Evolutionary conservation across 2,797 vertebrate genomes (phyloP), one percentile per base, ranked within the genome.

Genomic region (Typhlichthys subterraneus): DNA sequence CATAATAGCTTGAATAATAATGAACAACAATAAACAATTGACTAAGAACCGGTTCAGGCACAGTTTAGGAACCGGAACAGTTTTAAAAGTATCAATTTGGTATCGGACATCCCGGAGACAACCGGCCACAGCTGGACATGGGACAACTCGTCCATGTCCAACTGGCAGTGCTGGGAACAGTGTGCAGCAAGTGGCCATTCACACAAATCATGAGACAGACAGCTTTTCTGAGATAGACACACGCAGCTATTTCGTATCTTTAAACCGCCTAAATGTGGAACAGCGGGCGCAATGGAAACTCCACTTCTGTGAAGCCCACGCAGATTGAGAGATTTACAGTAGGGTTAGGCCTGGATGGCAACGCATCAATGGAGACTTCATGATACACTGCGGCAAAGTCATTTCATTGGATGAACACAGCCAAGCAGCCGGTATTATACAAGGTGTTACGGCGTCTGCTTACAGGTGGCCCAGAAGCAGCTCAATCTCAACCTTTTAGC

Each of bases 241-340:
- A 3, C 23, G 0, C 3, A 65, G 75, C 68, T 76, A 72, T 17
- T 52, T 38, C 31, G 54, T 63, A 76, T 81, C 70, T 83, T 82
- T 81, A 70, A 82, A 81, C 56, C 55, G 63, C 69, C 73, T 74
- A 65, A 78, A 84, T 72, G 46, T 70, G 69, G 73, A 89, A 84
- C 57, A 49, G 75, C 46, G 23, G 33, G 33, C 38, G 13, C 63
- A 76, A 75, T 74, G 70, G 72, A 50, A 61, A 61, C 50, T 63
- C 63, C 49, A 49, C 63, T 79, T 80, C 42, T 14, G 64, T 72
- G 76, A 89, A 84, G 73, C 72, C 81, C 75, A 72, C 8, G 0
- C 31, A 17, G 17, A 58, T 14, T n/a, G 17, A 45, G 12, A 9
- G 4, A 54, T 33, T 4, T 29, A 29, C 23, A 29, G 57, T 2